phyloP scores from a whole-genome alignment of 2,797 vertebrate species.

The Gymnoscopelus braueri region DNA sequence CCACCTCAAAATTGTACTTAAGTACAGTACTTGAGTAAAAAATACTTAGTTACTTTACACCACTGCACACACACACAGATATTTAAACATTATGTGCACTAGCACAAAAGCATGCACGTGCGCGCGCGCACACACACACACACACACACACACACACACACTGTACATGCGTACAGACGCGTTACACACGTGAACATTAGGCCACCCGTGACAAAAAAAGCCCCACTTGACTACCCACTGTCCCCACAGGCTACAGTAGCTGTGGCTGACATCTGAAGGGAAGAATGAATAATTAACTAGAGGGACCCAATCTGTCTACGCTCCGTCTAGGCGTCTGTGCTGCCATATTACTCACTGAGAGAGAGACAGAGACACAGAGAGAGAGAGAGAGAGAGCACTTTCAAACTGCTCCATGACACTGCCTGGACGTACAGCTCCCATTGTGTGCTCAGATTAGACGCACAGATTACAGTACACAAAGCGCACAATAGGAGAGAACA shows the following conservation, averaged over 20 bases:
- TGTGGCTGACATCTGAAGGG: constrained; percentile 65
- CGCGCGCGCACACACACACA: not conserved
- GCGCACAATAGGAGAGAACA: constrained; percentile 50
- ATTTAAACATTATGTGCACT: too few species aligned
- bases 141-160: not conserved
- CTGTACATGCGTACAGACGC: not conserved
- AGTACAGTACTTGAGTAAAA: too few species aligned
- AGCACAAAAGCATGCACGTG: not conserved
- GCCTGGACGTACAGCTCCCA: too few species aligned
- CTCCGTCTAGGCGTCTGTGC: constrained; percentile 56
- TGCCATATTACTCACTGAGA: constrained; percentile 40
- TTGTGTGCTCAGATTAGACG: constrained; percentile 44
- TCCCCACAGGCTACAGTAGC: constrained; percentile 40
- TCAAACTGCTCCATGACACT: too few species aligned
- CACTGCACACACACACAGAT: not conserved
- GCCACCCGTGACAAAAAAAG: constrained; percentile 28
- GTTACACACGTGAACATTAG: constrained; percentile 10
- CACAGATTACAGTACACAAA: not conserved
- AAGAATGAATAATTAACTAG: constrained; percentile 75
- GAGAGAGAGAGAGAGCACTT: too few species aligned
- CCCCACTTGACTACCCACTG: constrained; percentile 34
- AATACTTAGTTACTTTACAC: too few species aligned
- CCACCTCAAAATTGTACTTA: too few species aligned
- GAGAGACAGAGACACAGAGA: constrained; percentile 13
- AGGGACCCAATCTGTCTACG: constrained; percentile 55